These are phyloP conservation scores for Artibeus jamaicensis DNA, from an alignment of 2,797 vertebrate genomes.

Conservation along the genomic window DNA sequence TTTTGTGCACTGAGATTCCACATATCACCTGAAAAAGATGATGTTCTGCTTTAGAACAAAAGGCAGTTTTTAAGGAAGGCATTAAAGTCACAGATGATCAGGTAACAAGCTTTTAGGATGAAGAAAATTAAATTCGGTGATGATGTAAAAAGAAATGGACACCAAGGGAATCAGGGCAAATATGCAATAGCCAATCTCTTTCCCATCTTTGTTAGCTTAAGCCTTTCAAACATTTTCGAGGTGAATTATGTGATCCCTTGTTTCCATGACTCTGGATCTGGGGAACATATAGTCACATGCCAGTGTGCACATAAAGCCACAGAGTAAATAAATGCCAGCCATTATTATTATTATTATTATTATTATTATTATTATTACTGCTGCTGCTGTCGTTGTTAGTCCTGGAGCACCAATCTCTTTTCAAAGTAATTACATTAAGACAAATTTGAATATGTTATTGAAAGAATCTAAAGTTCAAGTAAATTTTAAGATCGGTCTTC, in stretches of 20 bases:
- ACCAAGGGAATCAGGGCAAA: not conserved
- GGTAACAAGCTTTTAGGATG: not conserved
- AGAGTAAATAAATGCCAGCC: not conserved
- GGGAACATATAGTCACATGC: not conserved
- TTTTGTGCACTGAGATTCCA: not conserved
- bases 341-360: not conserved
- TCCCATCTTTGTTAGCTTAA: not conserved
- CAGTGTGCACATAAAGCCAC: not conserved
- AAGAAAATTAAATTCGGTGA: constrained; percentile 1
- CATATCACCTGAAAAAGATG: not conserved
- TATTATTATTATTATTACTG: no score
- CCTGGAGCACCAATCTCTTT: not conserved
- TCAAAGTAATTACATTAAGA: not conserved
- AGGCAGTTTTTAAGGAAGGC: not conserved
- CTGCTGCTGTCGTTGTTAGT: not conserved
- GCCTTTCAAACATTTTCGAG: not conserved
- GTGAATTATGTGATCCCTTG: not conserved
- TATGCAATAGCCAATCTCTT: not conserved
- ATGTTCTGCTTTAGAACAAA: not conserved
- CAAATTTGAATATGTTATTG: not conserved
- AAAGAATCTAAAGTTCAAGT: not conserved
- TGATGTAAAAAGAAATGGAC: not conserved
- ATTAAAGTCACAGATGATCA: not conserved
- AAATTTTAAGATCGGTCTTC: not conserved
- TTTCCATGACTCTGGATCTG: not conserved